Conservation (phyloP, 53 echinoderm and acorn worm species). For the Echinarachnius parma region DNA sequence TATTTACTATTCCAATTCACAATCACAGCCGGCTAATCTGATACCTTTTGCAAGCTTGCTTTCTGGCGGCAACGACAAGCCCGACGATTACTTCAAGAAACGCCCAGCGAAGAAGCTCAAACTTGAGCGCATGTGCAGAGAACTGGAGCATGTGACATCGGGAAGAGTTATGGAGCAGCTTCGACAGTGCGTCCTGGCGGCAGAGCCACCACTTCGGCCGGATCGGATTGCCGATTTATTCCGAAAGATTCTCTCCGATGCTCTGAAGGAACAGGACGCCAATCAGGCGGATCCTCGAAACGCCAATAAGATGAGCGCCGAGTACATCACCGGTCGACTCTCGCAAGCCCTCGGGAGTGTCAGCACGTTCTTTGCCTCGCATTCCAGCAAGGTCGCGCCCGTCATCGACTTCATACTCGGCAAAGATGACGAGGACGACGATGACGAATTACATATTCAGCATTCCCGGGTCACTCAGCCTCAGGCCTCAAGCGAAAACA, state of each 20-base stretch:
- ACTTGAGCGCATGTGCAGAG: slow-evolving; percentile 10
- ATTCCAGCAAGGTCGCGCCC: slow-evolving; percentile 10
- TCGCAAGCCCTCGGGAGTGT: background rate
- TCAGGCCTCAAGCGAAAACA: too few species aligned
- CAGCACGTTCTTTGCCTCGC: background rate
- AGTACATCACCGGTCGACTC: background rate
- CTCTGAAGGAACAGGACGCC: background rate
- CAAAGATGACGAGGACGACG: slow-evolving; percentile 13
- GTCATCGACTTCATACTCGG: slow-evolving; percentile 11
- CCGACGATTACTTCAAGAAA: background rate
- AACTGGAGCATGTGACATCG: slow-evolving; percentile 10
- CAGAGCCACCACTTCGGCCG: slow-evolving; percentile 1
- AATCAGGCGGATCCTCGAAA: slow-evolving; percentile 13
- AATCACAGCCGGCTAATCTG: too few species aligned
- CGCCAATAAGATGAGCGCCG: background rate
- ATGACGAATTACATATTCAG: too few species aligned
- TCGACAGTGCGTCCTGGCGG: slow-evolving; percentile 15
- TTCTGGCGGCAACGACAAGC: too few species aligned
- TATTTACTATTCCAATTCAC: too few species aligned
- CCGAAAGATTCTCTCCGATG: slow-evolving; percentile 1
- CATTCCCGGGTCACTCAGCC: too few species aligned
- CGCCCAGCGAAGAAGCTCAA: background rate
- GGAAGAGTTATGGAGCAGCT: slow-evolving; percentile 15
- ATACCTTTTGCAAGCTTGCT: too few species aligned
- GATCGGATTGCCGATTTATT: slow-evolving; percentile 17